phyloP scores from a whole-genome alignment of 2,888 invertebrate genomes.

The Thyatira batis region DNA sequence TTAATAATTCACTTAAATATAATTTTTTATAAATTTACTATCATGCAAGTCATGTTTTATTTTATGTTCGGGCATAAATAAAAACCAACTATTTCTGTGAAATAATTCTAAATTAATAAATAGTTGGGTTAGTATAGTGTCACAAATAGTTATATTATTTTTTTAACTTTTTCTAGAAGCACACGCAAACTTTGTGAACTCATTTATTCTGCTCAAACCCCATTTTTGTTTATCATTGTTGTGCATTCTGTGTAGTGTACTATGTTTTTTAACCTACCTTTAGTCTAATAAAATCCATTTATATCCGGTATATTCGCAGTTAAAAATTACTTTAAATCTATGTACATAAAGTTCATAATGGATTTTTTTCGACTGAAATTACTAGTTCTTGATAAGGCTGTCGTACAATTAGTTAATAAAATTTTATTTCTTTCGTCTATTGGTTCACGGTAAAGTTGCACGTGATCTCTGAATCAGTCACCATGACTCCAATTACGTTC shows the following conservation, averaged over 20 bases:
- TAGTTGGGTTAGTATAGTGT: not conserved
- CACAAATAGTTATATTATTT: conserved; percentile 11
- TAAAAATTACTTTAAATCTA: not conserved
- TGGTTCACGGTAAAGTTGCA: not conserved
- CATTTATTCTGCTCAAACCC: conserved; percentile 80
- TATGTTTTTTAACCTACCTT: conserved; percentile 17
- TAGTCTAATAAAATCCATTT: conserved; percentile 29
- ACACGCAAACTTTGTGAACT: conserved; percentile 60
- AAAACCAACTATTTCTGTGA: not conserved
- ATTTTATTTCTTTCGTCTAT: not conserved
- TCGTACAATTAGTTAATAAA: not conserved
- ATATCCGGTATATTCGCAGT: not conserved
- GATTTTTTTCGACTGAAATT: not conserved
- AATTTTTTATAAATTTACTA: not conserved
- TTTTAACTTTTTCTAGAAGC: conserved; percentile 24
- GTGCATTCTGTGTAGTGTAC: conserved; percentile 50
- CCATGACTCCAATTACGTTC: too few relatives aligned
- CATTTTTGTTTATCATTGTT: conserved; percentile 70
- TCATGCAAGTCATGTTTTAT: not conserved
- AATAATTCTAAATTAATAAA: not conserved
- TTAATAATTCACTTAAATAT: not conserved
- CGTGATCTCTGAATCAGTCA: not conserved
- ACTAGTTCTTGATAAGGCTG: conserved; percentile 3
- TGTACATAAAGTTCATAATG: not conserved
- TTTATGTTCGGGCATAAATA: not conserved